Evolutionary conservation across 2,888 invertebrate species (phyloP), one percentile per base, ranked within the genome.

Genomic region (Apoda limacodes): DNA sequence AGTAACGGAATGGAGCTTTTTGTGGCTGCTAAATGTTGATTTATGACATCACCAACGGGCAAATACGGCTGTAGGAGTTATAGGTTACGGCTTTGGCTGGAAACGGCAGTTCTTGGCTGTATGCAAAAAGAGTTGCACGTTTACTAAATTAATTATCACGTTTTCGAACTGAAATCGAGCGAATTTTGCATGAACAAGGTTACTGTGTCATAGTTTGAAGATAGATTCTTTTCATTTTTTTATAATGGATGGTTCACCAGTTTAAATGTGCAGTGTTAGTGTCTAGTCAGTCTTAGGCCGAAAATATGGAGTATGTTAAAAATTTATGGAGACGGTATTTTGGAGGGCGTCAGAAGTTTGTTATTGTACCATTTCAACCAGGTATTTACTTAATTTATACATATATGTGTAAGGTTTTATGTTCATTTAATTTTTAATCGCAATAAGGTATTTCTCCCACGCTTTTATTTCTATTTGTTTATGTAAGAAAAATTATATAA

Each of bases 281-380:
- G n/a, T n/a, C n/a, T n/a, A n/a, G n/a, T n/a, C n/a, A n/a, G n/a
- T n/a, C n/a, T n/a, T n/a, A n/a, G n/a, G n/a, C n/a, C n/a, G n/a
- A n/a, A n/a, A n/a, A n/a, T 6, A 72, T 75, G 74, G 69, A 75
- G 35, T 71, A 71, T 37, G 26, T 78, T 12, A 74, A 65, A 51
- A 60, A 60, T 46, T 50, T 68, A 34, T 80, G 75, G 75, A 60
- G 60, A 34, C 50, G 61, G 15, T 71, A 62, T 43, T 72, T 80
- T 46, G 74, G 57, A 29, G 55, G 52, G 35, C 55, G 54, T n/a
- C 62, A 58, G 5, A 76, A 61, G 48, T 68, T 56, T 44, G 53
- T 67, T 10, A 74, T 74, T 37, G 59, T 80, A 30, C 78, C 78
- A 4, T 80, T 72, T 56, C 60, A 67, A 42, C 80, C 80, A 65